phyloP scores from a whole-genome alignment of 1,140 invertebrate genomes.

The Euborellia annulipes region DNA sequence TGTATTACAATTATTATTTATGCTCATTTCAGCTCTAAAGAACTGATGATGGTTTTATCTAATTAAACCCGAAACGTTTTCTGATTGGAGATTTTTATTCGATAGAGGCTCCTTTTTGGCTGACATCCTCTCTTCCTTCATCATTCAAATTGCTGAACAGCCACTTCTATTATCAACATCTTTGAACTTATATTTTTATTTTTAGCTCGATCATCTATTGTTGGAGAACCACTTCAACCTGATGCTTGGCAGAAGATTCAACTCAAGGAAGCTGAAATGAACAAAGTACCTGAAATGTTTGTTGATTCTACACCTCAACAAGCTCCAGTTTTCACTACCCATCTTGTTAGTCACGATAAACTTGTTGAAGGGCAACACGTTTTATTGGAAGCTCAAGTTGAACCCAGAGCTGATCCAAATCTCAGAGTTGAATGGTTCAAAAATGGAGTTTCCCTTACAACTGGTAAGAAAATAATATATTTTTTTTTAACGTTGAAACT shows the following conservation, averaged over 20 bases:
- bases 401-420: conserved; percentile 91
- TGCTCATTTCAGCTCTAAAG: no score
- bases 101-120: no score
- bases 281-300: conserved; percentile 69
- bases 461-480: conserved; percentile 40
- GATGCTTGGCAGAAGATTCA: conserved; percentile 82
- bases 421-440: conserved; percentile 84
- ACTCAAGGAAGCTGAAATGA: conserved; percentile 75
- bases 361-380: conserved; percentile 79
- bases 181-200: conserved; percentile 4
- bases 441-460: conserved; percentile 71
- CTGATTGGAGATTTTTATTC: no score
- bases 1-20: no score
- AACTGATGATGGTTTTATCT: no score
- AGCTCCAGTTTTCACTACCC: conserved; percentile 80
- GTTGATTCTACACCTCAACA: conserved; percentile 65
- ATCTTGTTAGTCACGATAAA: conserved; percentile 72
- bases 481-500: background rate
- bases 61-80: no score
- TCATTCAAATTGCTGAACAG: no score
- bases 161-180: no score
- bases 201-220: conserved; percentile 52
- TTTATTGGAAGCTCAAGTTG: conserved; percentile 84
- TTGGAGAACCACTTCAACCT: conserved; percentile 64
- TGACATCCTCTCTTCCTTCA: no score